Base-by-base conservation (phyloP, 2,797 vertebrate genomes). In the Hirundo rustica region DNA sequence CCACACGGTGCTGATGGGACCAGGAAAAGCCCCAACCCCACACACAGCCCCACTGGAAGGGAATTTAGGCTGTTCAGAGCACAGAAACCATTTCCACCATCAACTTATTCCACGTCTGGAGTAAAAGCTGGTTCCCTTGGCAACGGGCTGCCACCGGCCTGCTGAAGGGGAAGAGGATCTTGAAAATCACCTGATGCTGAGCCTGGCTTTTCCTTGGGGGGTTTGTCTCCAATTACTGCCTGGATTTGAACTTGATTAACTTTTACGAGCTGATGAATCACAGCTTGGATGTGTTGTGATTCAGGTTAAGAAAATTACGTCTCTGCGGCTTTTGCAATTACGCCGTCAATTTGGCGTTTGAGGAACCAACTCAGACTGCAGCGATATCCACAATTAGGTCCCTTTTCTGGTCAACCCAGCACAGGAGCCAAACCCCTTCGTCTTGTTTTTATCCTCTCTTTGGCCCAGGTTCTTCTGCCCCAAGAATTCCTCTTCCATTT, bases 401-500 rank as follows among this genome's bases (percentile, higher is more conserved):
- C 64, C 29, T 62, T 45, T 45, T 57, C 48, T 36, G 74, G 71
- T 81, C 80, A 65, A 0, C 42, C 26, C 61, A 71, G 53, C 47
- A 20, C 53, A 62, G 55, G 22, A 87, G 45, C 16, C 67, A 75
- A 85, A 75, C n/a, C 7, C 14, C 17, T 57, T 2, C 0, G 13
- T 30, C 32, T 26, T 44, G 40, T 40, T 48, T 38, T 48, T 27
- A 1, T 51, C 27, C 8, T 74, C 23, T 81, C 10, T 95, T 88
- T 74, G n/a, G 14, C 83, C 89, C 67, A 99, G 99, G 23, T 99
- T 98, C 96, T 99, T 99, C 96, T 99, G 99, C 96, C 98, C 97
- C 20, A 76, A 91, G 58, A 98, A 97, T 73, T 97, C 97, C 48
- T 98, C 98, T 76, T 96, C 97, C 15, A 92, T 97, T 54, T 71